A percentile compares a stretch with the other conserved stretches of the same genome.
phyloP scores from a whole-genome alignment of 2,113 vertebrate species.

The Oncorhynchus kisutch region DNA sequence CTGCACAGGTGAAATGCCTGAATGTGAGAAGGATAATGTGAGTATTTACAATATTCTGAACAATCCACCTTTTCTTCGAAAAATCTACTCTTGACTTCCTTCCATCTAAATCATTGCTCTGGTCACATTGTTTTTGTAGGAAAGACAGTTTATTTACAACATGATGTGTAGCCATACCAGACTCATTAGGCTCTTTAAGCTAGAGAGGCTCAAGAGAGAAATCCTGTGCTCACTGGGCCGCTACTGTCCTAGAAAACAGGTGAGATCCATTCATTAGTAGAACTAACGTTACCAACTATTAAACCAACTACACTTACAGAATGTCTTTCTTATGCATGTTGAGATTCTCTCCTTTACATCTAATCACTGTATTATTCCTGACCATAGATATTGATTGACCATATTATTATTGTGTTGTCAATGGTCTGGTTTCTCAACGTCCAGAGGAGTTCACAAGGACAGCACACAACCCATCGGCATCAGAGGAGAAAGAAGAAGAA shows the following conservation, averaged over 20 bases:
- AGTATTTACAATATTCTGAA: not conserved
- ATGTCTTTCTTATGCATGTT: not conserved
- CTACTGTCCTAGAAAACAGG: conserved; percentile 41
- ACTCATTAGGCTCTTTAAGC: not conserved
- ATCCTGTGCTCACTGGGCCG: conserved; percentile 26
- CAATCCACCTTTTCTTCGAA: not conserved
- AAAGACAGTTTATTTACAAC: conserved; percentile 10
- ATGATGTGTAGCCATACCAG: conserved; percentile 45
- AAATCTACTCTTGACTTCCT: no score
- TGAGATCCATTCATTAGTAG: not conserved
- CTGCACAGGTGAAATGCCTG: conserved; percentile 23
- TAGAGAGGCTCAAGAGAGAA: not conserved
- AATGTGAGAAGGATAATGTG: conserved; percentile 26
- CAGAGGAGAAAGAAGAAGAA: not conserved
- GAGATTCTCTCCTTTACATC: no score
- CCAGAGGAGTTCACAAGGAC: not conserved
- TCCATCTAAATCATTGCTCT: not conserved
- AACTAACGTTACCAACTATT: no score
- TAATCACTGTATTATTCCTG: no score
- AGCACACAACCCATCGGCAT: not conserved
- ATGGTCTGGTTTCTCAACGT: not conserved
- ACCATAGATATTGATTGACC: no score
- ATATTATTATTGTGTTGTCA: no score
- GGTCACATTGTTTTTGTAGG: conserved; percentile 33
- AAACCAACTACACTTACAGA: not conserved